Conservation (phyloP, 2,113 vertebrate genomes). For the Limanda limanda region DNA sequence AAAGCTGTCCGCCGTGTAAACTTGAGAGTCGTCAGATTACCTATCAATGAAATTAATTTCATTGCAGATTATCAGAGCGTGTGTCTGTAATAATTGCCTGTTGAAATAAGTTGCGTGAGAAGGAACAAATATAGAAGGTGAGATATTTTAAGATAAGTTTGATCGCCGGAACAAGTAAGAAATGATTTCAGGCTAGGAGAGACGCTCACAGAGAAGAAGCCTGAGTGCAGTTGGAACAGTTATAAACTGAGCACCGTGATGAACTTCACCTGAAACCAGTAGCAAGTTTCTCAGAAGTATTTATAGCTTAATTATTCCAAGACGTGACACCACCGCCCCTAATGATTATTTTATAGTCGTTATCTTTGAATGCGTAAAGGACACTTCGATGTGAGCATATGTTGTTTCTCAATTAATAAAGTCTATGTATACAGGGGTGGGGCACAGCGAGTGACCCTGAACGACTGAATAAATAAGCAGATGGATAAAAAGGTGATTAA, state of each 20-base stretch:
- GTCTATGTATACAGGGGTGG: conserved; percentile 21
- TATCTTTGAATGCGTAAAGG: conserved; percentile 50
- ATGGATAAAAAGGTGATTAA: conserved; percentile 39
- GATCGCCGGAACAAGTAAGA: background rate
- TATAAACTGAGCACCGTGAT: background rate
- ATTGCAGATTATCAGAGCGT: conserved; percentile 34
- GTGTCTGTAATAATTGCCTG: conserved; percentile 20
- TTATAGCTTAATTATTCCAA: conserved; percentile 8
- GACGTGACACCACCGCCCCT: conserved; percentile 18
- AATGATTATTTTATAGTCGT: conserved; percentile 11
- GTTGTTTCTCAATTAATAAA: conserved; percentile 48
- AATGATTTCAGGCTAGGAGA: background rate
- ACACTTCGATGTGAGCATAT: conserved; percentile 31
- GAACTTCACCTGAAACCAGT: background rate
- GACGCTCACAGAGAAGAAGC: background rate
- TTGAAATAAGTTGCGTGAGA: conserved; percentile 36
- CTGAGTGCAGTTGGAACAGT: too few species aligned
- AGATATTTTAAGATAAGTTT: conserved; percentile 1
- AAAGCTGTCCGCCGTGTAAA: conserved; percentile 22
- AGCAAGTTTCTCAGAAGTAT: background rate
- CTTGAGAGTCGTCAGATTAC: conserved; percentile 23
- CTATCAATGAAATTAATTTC: conserved; percentile 38
- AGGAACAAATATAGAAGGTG: conserved; percentile 16
- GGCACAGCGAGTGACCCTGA: conserved; percentile 27
- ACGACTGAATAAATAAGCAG: conserved; percentile 35